phyloP scores from a whole-genome alignment of 2,797 vertebrate genomes.

The Rhinophrynus dorsalis region DNA sequence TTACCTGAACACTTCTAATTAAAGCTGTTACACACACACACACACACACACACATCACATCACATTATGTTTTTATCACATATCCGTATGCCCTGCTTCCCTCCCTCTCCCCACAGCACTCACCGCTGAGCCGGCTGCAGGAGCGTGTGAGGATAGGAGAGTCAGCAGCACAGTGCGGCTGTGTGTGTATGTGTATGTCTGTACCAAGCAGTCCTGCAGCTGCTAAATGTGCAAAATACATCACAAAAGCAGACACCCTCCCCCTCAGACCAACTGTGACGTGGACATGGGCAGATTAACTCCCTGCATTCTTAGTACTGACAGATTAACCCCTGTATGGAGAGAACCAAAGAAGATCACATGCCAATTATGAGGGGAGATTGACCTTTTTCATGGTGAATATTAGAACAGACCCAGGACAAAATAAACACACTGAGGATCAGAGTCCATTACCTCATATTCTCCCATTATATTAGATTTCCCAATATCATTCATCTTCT shows the following conservation, averaged over 20 bases:
- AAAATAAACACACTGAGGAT: not conserved
- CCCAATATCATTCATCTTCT: not conserved
- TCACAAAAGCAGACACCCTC: constrained; percentile 53
- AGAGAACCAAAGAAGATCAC: not conserved
- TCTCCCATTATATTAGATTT: not conserved
- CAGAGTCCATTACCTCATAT: not conserved
- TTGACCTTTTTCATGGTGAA: not conserved
- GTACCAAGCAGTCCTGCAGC: constrained; percentile 50
- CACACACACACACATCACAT: no score
- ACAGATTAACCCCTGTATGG: constrained; percentile 16
- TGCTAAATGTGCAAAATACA: constrained; percentile 42
- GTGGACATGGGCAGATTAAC: constrained; percentile 52
- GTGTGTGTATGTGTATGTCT: constrained; percentile 32
- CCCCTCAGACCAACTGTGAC: constrained; percentile 45
- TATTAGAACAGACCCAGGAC: not conserved
- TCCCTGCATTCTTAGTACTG: constrained; percentile 21
- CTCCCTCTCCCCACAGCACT: not conserved
- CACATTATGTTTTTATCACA: no score
- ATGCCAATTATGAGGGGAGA: no score
- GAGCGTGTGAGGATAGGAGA: constrained; percentile 41
- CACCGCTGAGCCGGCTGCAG: constrained; percentile 9
- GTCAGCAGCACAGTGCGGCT: constrained; percentile 31
- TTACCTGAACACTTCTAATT: no score
- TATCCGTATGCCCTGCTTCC: not conserved
- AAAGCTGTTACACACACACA: no score